Percentiles rank a stretch among this genome's conserved stretches.
Evolutionary conservation across 2,113 vertebrate species (phyloP).

Genomic region (Kryptolebias marmoratus): DNA sequence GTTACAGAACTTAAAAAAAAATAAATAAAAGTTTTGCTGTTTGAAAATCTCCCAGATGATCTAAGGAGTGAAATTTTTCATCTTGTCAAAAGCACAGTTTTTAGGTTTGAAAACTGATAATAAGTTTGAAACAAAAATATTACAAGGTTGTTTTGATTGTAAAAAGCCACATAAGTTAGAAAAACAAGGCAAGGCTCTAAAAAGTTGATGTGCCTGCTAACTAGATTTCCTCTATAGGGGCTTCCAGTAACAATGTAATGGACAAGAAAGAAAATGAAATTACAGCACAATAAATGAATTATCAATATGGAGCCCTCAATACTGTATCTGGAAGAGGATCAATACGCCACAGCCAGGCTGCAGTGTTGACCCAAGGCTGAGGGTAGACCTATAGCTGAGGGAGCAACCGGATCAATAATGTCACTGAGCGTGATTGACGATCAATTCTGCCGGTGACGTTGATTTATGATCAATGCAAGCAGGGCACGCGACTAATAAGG

Average conservation of each 20-base stretch:
- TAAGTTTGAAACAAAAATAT: background rate
- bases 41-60: conserved; percentile 22
- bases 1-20: conserved; percentile 29
- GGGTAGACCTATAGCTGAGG: conserved; percentile 44
- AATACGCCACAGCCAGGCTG: conserved; percentile 58
- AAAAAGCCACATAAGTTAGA: conserved; percentile 28
- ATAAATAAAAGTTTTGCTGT: conserved; percentile 27
- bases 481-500: conserved; percentile 66
- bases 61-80: conserved; percentile 12
- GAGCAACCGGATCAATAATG: conserved; percentile 65
- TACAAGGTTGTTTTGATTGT: conserved; percentile 14
- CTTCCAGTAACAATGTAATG: conserved; percentile 73
- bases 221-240: conserved; percentile 55
- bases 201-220: conserved; percentile 59
- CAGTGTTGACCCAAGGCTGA: conserved; percentile 44
- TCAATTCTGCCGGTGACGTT: conserved; percentile 70
- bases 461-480: conserved; percentile 75
- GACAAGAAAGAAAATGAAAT: conserved; percentile 79
- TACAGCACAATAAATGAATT: conserved; percentile 78
- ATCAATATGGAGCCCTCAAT: conserved; percentile 75
- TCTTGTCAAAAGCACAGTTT: conserved; percentile 36
- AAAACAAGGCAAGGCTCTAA: conserved; percentile 9
- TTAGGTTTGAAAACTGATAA: conserved; percentile 12
- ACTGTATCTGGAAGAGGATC: conserved; percentile 72
- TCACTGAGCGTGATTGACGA: conserved; percentile 75